Evolutionary conservation across 2,113 vertebrate species (phyloP).

Genomic region (Tachysurus vachellii): DNA sequence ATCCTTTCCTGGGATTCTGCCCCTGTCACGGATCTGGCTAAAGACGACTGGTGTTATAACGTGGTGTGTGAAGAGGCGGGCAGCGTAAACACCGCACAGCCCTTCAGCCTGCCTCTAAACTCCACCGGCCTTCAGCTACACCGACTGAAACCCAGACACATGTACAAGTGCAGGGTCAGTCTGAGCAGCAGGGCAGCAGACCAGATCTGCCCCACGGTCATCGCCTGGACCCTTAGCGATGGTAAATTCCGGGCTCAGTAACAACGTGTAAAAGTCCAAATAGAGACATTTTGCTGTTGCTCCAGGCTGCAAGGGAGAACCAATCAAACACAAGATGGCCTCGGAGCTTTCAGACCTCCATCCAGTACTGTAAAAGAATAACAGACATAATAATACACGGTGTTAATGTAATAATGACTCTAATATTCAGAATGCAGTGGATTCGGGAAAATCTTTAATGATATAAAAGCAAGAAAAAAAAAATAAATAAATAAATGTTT

Average conservation of each 20-base stretch:
- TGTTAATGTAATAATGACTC: neutral
- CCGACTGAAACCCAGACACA: conserved; percentile 74
- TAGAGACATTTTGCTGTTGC: neutral
- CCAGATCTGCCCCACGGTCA: conserved; percentile 76
- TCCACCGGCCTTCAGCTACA: conserved; percentile 70
- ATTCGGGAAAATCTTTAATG: neutral
- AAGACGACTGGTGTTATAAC: conserved; percentile 77
- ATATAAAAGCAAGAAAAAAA: neutral
- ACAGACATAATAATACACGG: neutral
- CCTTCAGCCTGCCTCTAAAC: conserved; percentile 72
- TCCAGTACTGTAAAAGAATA: neutral
- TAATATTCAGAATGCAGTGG: neutral
- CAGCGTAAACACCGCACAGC: conserved; percentile 56
- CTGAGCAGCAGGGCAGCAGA: conserved; percentile 75
- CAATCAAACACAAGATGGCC: neutral
- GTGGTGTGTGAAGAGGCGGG: conserved; percentile 72
- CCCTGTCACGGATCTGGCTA: conserved; percentile 63
- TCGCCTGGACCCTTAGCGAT: conserved; percentile 84
- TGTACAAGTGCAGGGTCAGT: conserved; percentile 78
- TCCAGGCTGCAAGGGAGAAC: no score
- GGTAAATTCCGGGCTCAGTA: conserved; percentile 69
- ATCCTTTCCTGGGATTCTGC: conserved; percentile 78
- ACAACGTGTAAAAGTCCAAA: neutral
- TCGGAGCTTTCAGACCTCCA: neutral
- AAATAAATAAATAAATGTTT: no score